These are phyloP conservation scores for Acanthurus leucopareius DNA, from an alignment of 2,797 vertebrate genomes.

Conservation along the genomic window DNA sequence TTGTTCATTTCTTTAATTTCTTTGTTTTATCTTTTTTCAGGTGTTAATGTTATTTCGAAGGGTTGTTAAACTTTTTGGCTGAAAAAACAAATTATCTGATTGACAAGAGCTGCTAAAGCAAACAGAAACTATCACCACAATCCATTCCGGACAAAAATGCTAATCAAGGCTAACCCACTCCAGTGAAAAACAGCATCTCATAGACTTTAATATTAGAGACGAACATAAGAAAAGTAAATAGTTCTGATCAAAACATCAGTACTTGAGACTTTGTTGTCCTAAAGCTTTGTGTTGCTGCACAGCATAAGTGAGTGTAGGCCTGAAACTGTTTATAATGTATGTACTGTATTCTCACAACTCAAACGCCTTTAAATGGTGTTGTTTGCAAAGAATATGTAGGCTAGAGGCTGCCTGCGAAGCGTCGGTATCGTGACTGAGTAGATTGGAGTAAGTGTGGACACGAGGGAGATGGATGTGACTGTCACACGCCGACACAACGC, in stretches of 20 bases:
- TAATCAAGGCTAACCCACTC: too few species aligned
- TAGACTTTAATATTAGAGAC: not conserved
- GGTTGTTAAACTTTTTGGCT: not conserved
- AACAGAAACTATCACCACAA: not conserved
- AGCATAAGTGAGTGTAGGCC: not conserved
- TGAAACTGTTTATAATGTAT: conserved; percentile 14
- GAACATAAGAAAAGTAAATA: not conserved
- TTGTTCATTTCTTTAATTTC: not conserved
- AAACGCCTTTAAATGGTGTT: conserved; percentile 25
- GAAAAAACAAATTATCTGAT: not conserved
- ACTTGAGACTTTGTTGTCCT: not conserved
- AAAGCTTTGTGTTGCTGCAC: not conserved
- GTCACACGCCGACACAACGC: conserved; percentile 53
- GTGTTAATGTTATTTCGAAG: not conserved
- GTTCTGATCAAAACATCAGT: not conserved
- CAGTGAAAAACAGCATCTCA: not conserved
- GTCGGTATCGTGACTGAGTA: conserved; percentile 52
- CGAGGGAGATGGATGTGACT: conserved; percentile 60
- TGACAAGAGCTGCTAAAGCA: not conserved
- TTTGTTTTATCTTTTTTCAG: too few species aligned
- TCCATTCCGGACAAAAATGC: not conserved
- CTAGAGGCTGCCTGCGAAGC: conserved; percentile 42
- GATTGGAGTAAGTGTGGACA: conserved; percentile 39
- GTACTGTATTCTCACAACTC: conserved; percentile 17
- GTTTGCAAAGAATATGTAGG: conserved; percentile 29